Evolutionary conservation across 2,797 vertebrate genomes (phyloP).

Genomic region (Thunnus albacares): DNA sequence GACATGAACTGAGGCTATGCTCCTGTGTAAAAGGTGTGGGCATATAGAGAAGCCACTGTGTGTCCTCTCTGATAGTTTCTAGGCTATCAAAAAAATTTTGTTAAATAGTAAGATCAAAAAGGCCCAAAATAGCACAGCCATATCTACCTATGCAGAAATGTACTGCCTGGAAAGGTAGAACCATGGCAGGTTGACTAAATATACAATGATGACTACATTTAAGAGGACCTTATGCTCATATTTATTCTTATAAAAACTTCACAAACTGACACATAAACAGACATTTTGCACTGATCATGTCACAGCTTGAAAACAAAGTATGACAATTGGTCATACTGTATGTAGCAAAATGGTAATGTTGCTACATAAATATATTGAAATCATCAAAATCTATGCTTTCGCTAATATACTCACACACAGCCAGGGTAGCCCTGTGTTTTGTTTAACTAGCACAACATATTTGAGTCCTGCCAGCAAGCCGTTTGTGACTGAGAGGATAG

Average conservation of each 20-base stretch:
- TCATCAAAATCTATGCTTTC: no score
- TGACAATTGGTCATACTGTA: no score
- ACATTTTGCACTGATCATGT: constrained; percentile 1
- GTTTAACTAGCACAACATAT: no score
- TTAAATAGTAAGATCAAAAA: constrained; percentile 52
- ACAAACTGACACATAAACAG: neutral
- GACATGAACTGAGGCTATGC: constrained; percentile 39
- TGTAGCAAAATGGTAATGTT: neutral
- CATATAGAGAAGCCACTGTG: constrained; percentile 21
- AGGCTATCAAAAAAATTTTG: constrained; percentile 37
- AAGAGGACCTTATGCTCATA: neutral
- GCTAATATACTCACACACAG: no score
- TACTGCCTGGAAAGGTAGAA: constrained; percentile 18
- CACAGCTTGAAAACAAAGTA: constrained; percentile 2
- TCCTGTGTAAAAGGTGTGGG: constrained; percentile 42
- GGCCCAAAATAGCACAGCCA: constrained; percentile 43
- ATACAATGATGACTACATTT: constrained; percentile 10
- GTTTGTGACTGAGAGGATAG: no score
- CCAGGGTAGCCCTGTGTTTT: no score
- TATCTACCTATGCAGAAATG: constrained; percentile 31
- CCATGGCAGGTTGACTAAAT: neutral
- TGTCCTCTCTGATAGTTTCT: constrained; percentile 35
- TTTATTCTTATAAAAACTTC: neutral
- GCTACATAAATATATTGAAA: no score
- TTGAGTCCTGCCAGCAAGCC: no score